These are phyloP conservation scores for Galaxea fascicularis DNA, from an alignment of 92 coral and sea anemone species.

Conservation along the genomic window DNA sequence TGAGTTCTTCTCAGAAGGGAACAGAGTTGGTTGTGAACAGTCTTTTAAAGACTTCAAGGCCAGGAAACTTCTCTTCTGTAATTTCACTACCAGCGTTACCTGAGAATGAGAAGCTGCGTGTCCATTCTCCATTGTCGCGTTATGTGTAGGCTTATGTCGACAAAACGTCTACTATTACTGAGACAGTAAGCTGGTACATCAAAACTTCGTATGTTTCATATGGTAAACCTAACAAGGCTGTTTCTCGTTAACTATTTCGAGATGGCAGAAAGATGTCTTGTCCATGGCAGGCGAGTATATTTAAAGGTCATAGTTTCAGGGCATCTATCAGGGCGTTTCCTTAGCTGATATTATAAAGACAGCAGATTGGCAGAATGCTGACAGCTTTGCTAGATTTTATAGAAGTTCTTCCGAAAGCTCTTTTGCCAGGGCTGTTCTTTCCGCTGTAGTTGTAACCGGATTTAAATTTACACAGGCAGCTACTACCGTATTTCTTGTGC, in stretches of 20 bases:
- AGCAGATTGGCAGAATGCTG: neutral
- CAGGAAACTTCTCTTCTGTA: neutral
- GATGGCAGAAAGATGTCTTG: conserved; percentile 1
- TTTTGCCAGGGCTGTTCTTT: too few species aligned
- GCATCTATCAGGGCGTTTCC: conserved; percentile 26
- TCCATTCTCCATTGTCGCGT: neutral
- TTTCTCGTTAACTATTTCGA: neutral
- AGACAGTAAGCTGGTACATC: neutral
- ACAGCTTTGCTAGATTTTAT: too few species aligned
- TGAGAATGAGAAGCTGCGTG: neutral
- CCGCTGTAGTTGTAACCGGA: too few species aligned
- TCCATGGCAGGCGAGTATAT: neutral
- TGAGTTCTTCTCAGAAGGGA: too few species aligned
- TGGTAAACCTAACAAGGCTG: neutral
- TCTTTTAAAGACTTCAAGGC: too few species aligned
- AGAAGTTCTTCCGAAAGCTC: neutral
- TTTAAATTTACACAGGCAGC: too few species aligned
- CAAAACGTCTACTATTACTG: neutral
- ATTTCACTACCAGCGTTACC: neutral
- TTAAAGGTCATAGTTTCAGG: conserved; percentile 16
- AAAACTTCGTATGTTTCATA: neutral
- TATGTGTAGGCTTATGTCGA: too few species aligned
- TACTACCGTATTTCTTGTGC: too few species aligned
- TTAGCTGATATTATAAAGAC: neutral
- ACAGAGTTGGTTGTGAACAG: too few species aligned